A percentile compares a stretch with the other conserved stretches of the same genome.
These are phyloP conservation scores for Heterodera filipjevi DNA, from an alignment of 2,888 invertebrate species.

Conservation along the genomic window DNA sequence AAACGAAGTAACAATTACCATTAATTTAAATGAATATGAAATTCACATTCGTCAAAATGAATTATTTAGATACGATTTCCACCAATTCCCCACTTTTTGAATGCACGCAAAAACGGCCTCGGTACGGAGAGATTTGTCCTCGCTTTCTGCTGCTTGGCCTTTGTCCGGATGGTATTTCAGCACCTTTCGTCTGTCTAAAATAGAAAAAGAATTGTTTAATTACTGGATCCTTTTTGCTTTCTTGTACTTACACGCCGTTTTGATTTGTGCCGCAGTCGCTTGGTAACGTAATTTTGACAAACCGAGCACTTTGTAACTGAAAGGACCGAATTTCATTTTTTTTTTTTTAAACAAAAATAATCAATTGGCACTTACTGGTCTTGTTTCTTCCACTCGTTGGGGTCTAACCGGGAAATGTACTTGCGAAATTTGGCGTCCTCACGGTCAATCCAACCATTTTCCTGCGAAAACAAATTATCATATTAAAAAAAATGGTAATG, in stretches of 20 bases:
- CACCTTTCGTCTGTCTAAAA: constrained; percentile 77
- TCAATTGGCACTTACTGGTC: constrained; percentile 79
- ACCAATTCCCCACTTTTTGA: constrained; percentile 72
- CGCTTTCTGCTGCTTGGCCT: constrained; percentile 77
- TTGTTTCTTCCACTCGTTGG: constrained; percentile 73
- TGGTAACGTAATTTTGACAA: constrained; percentile 80
- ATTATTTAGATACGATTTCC: background rate
- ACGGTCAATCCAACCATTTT: constrained; percentile 49
- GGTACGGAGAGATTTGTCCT: constrained; percentile 82
- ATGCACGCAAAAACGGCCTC: constrained; percentile 96
- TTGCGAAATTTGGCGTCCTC: constrained; percentile 60
- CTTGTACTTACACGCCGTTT: constrained; percentile 79
- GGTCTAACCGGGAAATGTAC: constrained; percentile 57
- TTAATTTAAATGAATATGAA: too few relatives aligned
- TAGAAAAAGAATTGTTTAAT: too few relatives aligned
- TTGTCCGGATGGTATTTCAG: constrained; percentile 97
- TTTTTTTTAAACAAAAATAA: background rate
- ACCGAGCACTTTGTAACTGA: constrained; percentile 77
- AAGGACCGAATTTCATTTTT: constrained; percentile 4
- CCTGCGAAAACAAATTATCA: constrained; percentile 20
- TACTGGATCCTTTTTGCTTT: background rate
- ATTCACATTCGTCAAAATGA: too few relatives aligned
- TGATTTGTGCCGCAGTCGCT: constrained; percentile 89
- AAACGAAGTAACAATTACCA: too few relatives aligned
- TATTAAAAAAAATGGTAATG: background rate